Conservation (phyloP, 2,888 invertebrate species). For the Heliconius hortense region DNA sequence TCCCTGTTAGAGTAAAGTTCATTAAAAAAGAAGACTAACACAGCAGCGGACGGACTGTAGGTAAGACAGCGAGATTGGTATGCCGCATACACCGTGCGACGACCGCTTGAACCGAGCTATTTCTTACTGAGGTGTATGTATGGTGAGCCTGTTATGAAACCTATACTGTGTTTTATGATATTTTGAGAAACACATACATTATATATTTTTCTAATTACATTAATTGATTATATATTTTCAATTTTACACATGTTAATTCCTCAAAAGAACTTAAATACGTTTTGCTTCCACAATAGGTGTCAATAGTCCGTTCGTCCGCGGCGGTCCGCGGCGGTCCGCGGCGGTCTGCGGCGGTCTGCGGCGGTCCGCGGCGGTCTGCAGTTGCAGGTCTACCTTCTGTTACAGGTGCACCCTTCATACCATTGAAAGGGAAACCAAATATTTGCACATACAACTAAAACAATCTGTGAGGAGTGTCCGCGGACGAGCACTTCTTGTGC, state of each 20-base stretch:
- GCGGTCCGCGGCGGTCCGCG: too few relatives aligned
- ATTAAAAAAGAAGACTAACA: not conserved
- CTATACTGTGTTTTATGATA: not conserved
- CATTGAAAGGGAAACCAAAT: not conserved
- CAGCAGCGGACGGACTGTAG: not conserved
- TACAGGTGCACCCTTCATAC: not conserved
- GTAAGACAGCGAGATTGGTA: conserved; percentile 12
- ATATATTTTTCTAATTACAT: too few relatives aligned
- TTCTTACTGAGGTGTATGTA: not conserved
- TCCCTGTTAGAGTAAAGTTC: not conserved
- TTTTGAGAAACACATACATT: too few relatives aligned
- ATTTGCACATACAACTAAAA: not conserved
- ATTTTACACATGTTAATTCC: not conserved
- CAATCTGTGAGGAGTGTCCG: not conserved
- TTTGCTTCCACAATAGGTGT: too few relatives aligned
- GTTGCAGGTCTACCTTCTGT: not conserved
- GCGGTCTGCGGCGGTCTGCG: too few relatives aligned
- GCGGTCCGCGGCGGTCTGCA: too few relatives aligned
- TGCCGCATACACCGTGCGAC: not conserved
- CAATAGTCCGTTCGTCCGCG: too few relatives aligned
- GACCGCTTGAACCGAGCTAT: not conserved
- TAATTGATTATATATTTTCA: too few relatives aligned
- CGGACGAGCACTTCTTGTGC: not conserved
- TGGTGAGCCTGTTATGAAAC: not conserved
- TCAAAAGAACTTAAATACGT: not conserved